phyloP scores from a whole-genome alignment of 2,888 invertebrate species.

The Drosophila peninsularis region DNA sequence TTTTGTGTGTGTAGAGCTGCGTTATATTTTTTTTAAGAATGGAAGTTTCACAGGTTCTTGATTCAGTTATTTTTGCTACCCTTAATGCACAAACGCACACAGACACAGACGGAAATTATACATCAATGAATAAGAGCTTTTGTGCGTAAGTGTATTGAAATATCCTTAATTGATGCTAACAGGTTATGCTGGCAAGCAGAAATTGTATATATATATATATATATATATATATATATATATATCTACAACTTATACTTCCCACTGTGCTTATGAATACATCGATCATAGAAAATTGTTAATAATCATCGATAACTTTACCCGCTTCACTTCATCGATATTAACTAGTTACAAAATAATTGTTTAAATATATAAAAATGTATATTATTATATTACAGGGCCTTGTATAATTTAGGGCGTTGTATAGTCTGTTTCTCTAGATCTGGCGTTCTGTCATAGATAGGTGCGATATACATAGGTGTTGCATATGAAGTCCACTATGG shows the following conservation, averaged over 20 bases:
- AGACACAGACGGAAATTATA: conserved; percentile 13
- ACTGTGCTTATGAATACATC: background rate
- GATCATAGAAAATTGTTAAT: background rate
- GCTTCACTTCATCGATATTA: background rate
- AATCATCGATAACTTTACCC: background rate
- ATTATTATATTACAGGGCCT: background rate
- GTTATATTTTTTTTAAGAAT: conserved; percentile 44
- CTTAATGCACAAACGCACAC: conserved; percentile 26
- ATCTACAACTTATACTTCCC: background rate
- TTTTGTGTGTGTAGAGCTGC: background rate
- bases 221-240: background rate
- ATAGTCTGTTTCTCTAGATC: background rate
- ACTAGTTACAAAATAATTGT: background rate
- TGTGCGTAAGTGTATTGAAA: conserved; percentile 25
- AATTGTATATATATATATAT: background rate
- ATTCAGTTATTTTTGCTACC: conserved; percentile 47
- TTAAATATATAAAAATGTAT: background rate
- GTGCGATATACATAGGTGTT: conserved; percentile 50
- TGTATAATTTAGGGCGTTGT: background rate
- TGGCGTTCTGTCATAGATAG: conserved; percentile 28
- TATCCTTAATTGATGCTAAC: conserved; percentile 39
- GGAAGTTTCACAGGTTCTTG: conserved; percentile 21
- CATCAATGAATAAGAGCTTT: conserved; percentile 35
- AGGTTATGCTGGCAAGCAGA: background rate
- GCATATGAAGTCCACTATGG: conserved; percentile 43